Conservation (phyloP, 2,888 invertebrate species). For the Hirtodrosophila duncani region DNA sequence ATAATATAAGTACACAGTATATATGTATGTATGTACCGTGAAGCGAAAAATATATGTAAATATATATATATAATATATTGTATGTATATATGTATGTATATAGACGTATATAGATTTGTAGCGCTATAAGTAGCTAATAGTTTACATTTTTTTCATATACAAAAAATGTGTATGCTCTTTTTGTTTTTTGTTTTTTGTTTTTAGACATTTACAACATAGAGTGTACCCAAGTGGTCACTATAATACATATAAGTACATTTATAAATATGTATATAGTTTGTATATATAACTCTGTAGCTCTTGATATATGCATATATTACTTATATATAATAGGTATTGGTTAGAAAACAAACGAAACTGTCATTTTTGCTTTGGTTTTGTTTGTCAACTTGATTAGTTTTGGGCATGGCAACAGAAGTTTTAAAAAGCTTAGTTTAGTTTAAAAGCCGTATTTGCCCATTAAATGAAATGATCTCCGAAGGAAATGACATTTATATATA, state of each 20-base stretch:
- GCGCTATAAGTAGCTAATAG: conserved; percentile 43
- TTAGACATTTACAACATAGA: conserved; percentile 57
- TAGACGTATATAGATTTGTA: conserved; percentile 48
- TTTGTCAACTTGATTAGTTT: too few species aligned
- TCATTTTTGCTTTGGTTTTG: too few species aligned
- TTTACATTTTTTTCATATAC: conserved; percentile 46
- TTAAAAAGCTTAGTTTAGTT: too few species aligned
- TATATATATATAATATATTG: conserved; percentile 10
- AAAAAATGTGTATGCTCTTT: conserved; percentile 34
- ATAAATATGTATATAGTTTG: conserved; percentile 24
- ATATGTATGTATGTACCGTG: conserved; percentile 19
- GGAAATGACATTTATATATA: too few species aligned
- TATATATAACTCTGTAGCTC: conserved; percentile 33
- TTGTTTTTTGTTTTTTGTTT: conserved; percentile 8
- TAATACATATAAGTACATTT: conserved; percentile 53
- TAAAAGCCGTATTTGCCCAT: too few species aligned
- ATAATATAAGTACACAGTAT: conserved; percentile 39
- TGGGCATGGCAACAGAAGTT: too few species aligned
- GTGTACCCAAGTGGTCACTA: conserved; percentile 53
- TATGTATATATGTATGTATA: conserved; percentile 26
- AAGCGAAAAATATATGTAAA: conserved; percentile 23
- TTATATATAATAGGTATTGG: conserved; percentile 12
- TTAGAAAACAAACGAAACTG: too few species aligned
- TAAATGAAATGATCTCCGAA: too few species aligned
- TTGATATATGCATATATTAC: conserved; percentile 19